phyloP scores from a whole-genome alignment of 2,888 invertebrate genomes.

The Mycogona germanica region DNA sequence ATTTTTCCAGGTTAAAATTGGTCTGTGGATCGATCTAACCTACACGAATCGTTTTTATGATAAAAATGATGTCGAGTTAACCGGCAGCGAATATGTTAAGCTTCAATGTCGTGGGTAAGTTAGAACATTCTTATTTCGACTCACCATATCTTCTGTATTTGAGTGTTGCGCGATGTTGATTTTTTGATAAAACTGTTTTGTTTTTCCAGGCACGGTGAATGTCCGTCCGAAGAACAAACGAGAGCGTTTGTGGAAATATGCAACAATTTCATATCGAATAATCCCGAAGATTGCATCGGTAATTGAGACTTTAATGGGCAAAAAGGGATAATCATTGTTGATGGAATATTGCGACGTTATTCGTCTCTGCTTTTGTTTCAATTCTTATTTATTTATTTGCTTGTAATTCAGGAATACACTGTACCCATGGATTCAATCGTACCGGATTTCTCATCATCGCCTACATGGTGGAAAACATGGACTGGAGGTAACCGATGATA shows the following conservation, averaged over 20 bases:
- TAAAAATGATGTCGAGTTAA: conserved; percentile 57
- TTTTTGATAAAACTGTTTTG: background rate
- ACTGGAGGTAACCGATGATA: conserved; percentile 49
- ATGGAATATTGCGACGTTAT: background rate
- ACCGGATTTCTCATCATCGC: conserved; percentile 91
- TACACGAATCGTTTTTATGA: conserved; percentile 90
- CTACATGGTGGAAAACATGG: conserved; percentile 73
- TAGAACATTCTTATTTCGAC: too few relatives aligned
- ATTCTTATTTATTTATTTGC: background rate
- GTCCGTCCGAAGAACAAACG: conserved; percentile 76
- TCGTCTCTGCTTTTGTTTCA: background rate
- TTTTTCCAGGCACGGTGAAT: conserved; percentile 58
- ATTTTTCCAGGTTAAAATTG: conserved; percentile 66
- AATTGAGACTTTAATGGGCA: conserved; percentile 6
- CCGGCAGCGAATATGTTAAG: conserved; percentile 73
- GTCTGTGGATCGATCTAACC: conserved; percentile 93
- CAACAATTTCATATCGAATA: conserved; percentile 58
- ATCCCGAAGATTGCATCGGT: conserved; percentile 65
- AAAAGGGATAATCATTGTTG: background rate
- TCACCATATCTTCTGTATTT: too few relatives aligned
- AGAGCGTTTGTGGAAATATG: conserved; percentile 69
- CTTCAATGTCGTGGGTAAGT: conserved; percentile 63
- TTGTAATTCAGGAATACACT: conserved; percentile 57
- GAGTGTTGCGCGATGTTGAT: too few relatives aligned
- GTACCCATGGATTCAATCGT: conserved; percentile 97